Percentiles rank a stretch among this genome's conserved stretches.
Conservation (phyloP, 2,797 vertebrate species). For the Gambelia wislizenii region DNA sequence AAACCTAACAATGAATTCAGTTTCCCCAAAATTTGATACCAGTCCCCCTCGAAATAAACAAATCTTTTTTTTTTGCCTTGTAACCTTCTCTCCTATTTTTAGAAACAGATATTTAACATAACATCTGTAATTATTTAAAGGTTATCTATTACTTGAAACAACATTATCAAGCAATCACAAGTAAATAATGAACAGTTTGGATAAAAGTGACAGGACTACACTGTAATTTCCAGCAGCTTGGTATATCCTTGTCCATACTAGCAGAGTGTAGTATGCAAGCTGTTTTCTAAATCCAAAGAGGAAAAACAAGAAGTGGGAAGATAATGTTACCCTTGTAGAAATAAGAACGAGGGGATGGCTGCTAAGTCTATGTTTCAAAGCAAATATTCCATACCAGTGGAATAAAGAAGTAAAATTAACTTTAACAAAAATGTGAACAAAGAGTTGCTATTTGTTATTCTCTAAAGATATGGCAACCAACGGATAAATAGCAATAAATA, state of each 20-base stretch:
- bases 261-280: not conserved
- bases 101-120: slow-evolving; percentile 37
- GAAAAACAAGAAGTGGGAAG: not conserved
- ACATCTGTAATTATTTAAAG: slow-evolving; percentile 32
- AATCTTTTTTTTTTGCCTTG: slow-evolving; percentile 21
- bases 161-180: slow-evolving; percentile 19
- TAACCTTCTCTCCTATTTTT: slow-evolving; percentile 26
- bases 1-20: not conserved
- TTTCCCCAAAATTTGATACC: not conserved
- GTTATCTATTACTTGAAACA: slow-evolving; percentile 38
- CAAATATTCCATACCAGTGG: not conserved
- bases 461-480: slow-evolving; percentile 16
- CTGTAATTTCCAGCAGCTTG: slow-evolving; percentile 42
- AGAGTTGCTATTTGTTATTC: not conserved
- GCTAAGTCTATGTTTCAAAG: not conserved
- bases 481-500: not conserved
- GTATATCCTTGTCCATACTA: slow-evolving; percentile 25
- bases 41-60: not conserved
- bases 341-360: not conserved
- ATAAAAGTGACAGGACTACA: slow-evolving; percentile 39
- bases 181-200: slow-evolving; percentile 10
- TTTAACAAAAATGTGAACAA: slow-evolving; percentile 4
- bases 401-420: not conserved
- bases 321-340: not conserved
- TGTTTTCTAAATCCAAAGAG: not conserved